phyloP scores from a whole-genome alignment of 2,888 invertebrate genomes.

The Heliconius cydno region DNA sequence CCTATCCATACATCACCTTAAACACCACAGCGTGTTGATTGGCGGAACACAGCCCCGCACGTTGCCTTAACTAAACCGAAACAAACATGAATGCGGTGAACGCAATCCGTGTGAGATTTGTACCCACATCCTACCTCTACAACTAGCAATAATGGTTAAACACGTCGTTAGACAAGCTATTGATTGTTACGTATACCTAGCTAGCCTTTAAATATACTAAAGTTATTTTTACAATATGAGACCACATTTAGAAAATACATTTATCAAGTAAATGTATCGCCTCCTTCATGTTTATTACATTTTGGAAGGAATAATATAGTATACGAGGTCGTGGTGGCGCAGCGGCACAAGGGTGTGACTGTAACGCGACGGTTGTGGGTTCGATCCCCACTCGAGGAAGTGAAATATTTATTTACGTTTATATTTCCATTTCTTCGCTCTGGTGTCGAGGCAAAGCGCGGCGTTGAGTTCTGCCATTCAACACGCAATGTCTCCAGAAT shows the following conservation, averaged over 20 bases:
- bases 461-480: no score
- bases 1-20: not conserved
- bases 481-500: no score
- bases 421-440: no score
- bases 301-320: constrained; percentile 1
- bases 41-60: constrained; percentile 4
- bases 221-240: not conserved
- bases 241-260: constrained; percentile 15
- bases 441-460: no score
- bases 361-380: no score
- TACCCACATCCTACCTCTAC: constrained; percentile 8
- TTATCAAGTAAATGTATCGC: constrained; percentile 18
- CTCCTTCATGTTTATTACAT: constrained; percentile 19
- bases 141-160: constrained; percentile 10
- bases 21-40: not conserved
- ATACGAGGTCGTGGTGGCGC: no score
- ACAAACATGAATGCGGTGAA: constrained; percentile 15
- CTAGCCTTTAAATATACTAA: not conserved
- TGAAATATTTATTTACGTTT: no score
- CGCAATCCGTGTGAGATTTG: constrained; percentile 19
- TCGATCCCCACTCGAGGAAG: no score
- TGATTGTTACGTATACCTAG: not conserved
- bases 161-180: constrained; percentile 9
- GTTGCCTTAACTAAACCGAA: constrained; percentile 13
- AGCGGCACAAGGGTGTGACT: no score